phyloP scores from a whole-genome alignment of 1,140 invertebrate species.

The Teleogryllus occipitalis region DNA sequence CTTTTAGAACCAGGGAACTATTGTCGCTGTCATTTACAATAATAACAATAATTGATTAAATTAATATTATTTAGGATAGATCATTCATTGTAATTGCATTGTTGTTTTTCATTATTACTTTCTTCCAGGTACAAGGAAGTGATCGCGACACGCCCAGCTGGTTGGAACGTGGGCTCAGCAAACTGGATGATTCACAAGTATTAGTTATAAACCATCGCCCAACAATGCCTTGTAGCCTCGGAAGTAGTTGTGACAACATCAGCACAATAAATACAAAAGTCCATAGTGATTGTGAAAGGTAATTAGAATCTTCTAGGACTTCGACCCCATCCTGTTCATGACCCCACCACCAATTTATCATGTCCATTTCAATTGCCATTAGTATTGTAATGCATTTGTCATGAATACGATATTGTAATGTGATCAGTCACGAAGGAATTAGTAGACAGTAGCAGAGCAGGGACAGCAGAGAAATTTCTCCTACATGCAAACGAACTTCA shows the following conservation, averaged over 20 bases:
- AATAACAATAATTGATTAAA: not conserved
- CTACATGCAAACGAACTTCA: too few relatives aligned
- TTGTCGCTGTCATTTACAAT: too few relatives aligned
- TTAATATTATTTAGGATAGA: not conserved
- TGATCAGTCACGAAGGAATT: too few relatives aligned
- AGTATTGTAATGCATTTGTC: too few relatives aligned
- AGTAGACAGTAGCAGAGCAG: too few relatives aligned
- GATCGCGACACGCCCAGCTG: slow-evolving; percentile 33
- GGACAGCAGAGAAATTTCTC: too few relatives aligned
- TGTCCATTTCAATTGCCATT: too few relatives aligned
- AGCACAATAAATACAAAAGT: not conserved
- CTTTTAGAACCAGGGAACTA: too few relatives aligned
- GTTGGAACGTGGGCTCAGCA: slow-evolving; percentile 33
- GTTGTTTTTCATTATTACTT: not conserved
- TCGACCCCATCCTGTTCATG: too few relatives aligned
- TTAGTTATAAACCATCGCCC: slow-evolving; percentile 36
- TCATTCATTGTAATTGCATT: not conserved
- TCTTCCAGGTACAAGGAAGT: slow-evolving; percentile 9
- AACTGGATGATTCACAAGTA: slow-evolving; percentile 31
- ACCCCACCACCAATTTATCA: too few relatives aligned
- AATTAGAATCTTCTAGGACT: not conserved
- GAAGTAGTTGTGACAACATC: slow-evolving; percentile 26
- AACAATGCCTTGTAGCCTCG: slow-evolving; percentile 9
- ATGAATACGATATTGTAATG: too few relatives aligned
- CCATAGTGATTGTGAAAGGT: slow-evolving; percentile 21